Percentiles rank a stretch among this genome's conserved stretches.
These are phyloP conservation scores for Apeltes quadracus DNA, from an alignment of 2,113 vertebrate species.

Conservation along the genomic window DNA sequence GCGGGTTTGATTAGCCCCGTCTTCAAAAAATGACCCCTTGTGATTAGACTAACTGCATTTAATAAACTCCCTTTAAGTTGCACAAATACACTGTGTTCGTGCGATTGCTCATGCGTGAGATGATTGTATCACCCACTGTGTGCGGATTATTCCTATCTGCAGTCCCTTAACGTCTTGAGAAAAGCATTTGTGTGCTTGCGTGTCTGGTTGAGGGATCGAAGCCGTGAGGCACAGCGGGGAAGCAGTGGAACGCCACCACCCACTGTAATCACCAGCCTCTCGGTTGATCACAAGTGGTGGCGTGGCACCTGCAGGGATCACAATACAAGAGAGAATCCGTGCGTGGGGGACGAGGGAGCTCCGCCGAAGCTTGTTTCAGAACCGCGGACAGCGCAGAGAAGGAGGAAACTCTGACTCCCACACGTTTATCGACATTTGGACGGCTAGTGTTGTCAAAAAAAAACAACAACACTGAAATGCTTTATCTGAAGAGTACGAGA, in stretches of 20 bases:
- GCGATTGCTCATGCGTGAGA: neutral
- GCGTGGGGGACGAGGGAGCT: constrained; percentile 7
- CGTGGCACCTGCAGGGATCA: constrained; percentile 21
- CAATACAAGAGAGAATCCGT: constrained; percentile 11
- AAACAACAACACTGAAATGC: neutral
- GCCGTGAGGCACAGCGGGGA: constrained; percentile 40
- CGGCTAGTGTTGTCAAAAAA: neutral
- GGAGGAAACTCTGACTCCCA: constrained; percentile 11
- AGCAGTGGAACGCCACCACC: constrained; percentile 50
- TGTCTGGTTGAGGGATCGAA: constrained; percentile 45
- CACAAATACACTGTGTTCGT: neutral
- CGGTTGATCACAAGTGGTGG: constrained; percentile 61
- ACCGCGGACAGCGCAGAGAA: constrained; percentile 57
- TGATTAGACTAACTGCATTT: constrained; percentile 30
- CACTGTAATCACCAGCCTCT: constrained; percentile 64
- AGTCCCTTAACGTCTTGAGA: constrained; percentile 11
- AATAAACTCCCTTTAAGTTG: constrained; percentile 51
- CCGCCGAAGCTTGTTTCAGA: constrained; percentile 39
- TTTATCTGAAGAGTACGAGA: neutral
- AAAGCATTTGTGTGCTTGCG: constrained; percentile 3
- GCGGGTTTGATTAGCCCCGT: neutral
- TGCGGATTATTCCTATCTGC: neutral
- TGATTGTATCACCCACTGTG: neutral
- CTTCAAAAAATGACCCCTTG: constrained; percentile 40
- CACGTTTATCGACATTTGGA: constrained; percentile 17